A percentile compares a stretch with the other conserved stretches of the same genome.
These are phyloP conservation scores for Eulemur macaco DNA, from an alignment of 2,113 vertebrate species.

Conservation along the genomic window DNA sequence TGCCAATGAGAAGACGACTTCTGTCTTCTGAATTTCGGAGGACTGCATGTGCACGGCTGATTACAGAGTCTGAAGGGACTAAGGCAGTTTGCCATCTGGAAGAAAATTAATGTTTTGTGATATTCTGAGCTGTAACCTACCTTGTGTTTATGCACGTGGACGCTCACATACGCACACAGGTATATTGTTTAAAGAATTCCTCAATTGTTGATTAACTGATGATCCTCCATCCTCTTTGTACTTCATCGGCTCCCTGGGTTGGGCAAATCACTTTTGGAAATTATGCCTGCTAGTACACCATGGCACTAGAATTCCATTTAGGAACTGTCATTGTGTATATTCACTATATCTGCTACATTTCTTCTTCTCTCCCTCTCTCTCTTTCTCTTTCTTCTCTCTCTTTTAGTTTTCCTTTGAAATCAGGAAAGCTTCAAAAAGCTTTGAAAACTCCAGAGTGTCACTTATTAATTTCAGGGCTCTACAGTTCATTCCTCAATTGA, in stretches of 20 bases:
- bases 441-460: neutral
- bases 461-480: neutral
- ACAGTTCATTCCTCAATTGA: neutral
- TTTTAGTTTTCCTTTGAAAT: neutral
- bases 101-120: neutral
- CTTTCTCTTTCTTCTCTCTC: neutral
- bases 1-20: neutral
- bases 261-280: neutral
- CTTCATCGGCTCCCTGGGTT: neutral
- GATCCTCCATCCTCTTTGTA: neutral
- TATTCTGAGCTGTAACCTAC: neutral
- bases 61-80: neutral
- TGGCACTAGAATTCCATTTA: neutral
- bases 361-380: neutral
- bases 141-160: rapidly evolving
- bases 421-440: neutral
- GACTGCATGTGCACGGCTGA: rapidly evolving
- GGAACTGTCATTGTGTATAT: neutral
- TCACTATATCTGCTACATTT: neutral
- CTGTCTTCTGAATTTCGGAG: neutral
- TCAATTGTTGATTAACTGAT: neutral
- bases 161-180: too few relatives aligned
- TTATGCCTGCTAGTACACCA: neutral
- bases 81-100: neutral
- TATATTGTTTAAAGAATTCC: neutral